These are phyloP conservation scores for Ischnura elegans DNA, from an alignment of 2,888 invertebrate genomes.

Conservation along the genomic window DNA sequence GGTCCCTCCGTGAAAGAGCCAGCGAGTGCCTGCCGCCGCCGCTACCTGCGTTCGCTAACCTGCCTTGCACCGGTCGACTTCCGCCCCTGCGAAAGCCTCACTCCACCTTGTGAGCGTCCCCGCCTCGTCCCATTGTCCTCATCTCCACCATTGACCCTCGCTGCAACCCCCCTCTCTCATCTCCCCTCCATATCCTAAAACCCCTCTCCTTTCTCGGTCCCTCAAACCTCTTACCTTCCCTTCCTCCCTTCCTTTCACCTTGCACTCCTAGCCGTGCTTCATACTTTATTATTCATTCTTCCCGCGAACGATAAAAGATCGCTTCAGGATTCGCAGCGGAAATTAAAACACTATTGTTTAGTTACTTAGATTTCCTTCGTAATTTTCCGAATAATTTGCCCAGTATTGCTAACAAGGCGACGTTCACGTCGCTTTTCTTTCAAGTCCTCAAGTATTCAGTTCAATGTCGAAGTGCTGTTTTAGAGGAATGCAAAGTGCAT, in stretches of 20 bases:
- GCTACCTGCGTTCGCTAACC: slow-evolving; percentile 59
- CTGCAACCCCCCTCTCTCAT: neutral
- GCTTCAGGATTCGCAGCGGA: neutral
- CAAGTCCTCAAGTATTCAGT: too few species aligned
- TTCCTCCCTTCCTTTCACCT: neutral
- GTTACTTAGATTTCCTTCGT: too few species aligned
- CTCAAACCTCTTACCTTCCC: neutral
- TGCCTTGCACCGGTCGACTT: slow-evolving; percentile 52
- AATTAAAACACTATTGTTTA: too few species aligned
- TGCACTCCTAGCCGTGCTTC: neutral
- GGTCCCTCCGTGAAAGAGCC: neutral
- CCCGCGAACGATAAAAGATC: too few species aligned
- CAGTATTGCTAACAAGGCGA: too few species aligned
- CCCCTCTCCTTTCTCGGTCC: neutral
- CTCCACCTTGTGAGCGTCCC: slow-evolving; percentile 13
- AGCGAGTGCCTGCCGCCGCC: slow-evolving; percentile 18
- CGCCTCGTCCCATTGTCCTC: neutral
- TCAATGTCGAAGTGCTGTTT: too few species aligned
- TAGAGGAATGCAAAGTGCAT: too few species aligned
- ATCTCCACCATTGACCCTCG: neutral
- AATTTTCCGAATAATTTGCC: too few species aligned
- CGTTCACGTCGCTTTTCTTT: too few species aligned
- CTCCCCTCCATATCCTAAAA: too few species aligned
- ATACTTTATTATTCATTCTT: too few species aligned
- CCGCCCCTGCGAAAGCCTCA: slow-evolving; percentile 37